Evolutionary conservation across 2,888 invertebrate genomes (phyloP), one percentile per base, ranked within the genome.

Genomic region (Lasioglossum zephyrum): DNA sequence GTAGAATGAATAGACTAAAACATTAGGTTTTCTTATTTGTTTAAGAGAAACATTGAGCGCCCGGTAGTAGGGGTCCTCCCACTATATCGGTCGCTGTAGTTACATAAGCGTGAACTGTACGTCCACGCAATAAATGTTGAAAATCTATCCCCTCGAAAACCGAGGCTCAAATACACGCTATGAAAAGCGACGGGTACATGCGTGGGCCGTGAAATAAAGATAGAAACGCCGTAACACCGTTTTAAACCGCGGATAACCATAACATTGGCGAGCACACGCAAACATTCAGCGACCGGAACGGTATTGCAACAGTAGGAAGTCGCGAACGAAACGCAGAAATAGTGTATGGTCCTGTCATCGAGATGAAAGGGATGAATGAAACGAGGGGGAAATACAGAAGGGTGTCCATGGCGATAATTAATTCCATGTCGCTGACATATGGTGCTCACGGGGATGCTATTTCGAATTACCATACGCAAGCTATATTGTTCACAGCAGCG

Each of bases 351-450:
- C 53, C 53, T 66, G 53, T 77, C 41, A 74, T 70, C 36, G 9
- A 74, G 13, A 36, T 39, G 57, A 36, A 73, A 74, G 53, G 74
- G 26, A 31, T 36, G 81, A 77, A 79, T 39, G 81, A 75, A 80
- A 85, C 77, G 36, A 85, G 79, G 74, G 74, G 70, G 79, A 81
- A 85, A 39, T 77, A 76, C 63, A 69, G 82, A 83, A 76, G 83
- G 87, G 84, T 77, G 79, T 79, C 84, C 86, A 63, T 77, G 83
- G 81, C 74, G 87, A 87, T 91, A 91, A 91, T 91, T 91, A 91
- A 91, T 91, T 91, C 85, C 86, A 87, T 86, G 91, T 89, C 91
- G 88, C 81, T 87, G 88, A 86, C 90, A 89, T 91, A 91, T 88
- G 89, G 90, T 80, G 82, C 85, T 91, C 87, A 83, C 89, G 83